phyloP scores from a whole-genome alignment of 2,113 vertebrate species.

The Todiramphus saurophagus region DNA sequence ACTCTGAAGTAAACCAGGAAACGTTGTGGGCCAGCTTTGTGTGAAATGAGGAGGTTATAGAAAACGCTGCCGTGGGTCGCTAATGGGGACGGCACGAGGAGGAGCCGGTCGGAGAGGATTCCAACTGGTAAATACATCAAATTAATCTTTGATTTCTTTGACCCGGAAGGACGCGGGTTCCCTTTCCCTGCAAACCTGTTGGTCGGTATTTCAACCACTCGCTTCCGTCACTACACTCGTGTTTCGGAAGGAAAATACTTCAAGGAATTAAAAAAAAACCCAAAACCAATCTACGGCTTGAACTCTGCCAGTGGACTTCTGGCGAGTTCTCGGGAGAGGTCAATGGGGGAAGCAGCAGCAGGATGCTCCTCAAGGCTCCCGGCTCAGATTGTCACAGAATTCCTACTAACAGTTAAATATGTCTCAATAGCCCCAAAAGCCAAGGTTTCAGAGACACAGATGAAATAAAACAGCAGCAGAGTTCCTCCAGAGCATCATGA shows the following conservation, averaged over 20 bases:
- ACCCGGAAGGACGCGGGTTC: not conserved
- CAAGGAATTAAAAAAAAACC: not conserved
- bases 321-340: not conserved
- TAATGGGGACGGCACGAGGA: not conserved
- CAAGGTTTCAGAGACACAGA: rapidly evolving
- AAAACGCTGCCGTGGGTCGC: not conserved
- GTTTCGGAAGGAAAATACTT: not conserved
- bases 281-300: not conserved
- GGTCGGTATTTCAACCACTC: not conserved
- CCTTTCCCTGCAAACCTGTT: conserved; percentile 9
- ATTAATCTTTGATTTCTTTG: conserved; percentile 46
- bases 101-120: not conserved
- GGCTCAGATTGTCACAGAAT: not conserved
- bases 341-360: not conserved
- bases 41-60: conserved; percentile 35
- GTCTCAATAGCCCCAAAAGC: rapidly evolving
- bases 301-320: not conserved
- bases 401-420: rapidly evolving
- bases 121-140: conserved; percentile 22
- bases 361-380: not conserved
- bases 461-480: rapidly evolving
- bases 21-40: conserved; percentile 6
- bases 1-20: conserved; percentile 7
- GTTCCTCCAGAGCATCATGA: not conserved
- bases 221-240: not conserved